These are phyloP conservation scores for Homalodisca vitripennis DNA, from an alignment of 1,140 invertebrate species.

Conservation along the genomic window DNA sequence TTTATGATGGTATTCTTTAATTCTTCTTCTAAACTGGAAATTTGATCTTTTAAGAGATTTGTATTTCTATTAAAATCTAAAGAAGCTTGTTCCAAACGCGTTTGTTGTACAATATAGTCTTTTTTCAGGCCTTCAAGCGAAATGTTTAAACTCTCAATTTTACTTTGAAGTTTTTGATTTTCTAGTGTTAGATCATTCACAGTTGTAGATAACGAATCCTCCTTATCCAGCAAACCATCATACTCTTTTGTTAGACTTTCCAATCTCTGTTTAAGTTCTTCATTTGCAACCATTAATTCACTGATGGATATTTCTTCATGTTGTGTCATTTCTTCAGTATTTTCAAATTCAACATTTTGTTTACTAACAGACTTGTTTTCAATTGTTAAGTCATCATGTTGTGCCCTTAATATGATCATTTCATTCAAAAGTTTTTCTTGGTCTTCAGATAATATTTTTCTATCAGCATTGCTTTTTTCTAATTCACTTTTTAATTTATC, in stretches of 20 bases:
- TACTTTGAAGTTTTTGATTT: not conserved
- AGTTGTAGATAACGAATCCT: too few species aligned
- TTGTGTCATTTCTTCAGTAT: too few species aligned
- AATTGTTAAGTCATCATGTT: not conserved
- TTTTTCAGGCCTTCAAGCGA: not conserved
- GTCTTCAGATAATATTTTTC: not conserved
- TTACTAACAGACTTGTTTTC: too few species aligned
- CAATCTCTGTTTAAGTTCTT: too few species aligned
- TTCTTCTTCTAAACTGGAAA: not conserved
- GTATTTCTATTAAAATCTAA: slow-evolving; percentile 2
- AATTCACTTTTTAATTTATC: too few species aligned
- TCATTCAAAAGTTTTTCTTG: not conserved
- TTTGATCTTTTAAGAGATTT: not conserved
- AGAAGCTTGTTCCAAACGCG: not conserved
- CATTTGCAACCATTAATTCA: too few species aligned
- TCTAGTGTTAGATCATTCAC: not conserved
- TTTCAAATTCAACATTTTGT: too few species aligned
- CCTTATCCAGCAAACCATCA: too few species aligned
- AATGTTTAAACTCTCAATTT: not conserved
- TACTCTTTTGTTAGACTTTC: too few species aligned
- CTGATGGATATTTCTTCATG: too few species aligned
- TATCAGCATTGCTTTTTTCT: not conserved
- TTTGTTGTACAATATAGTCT: not conserved
- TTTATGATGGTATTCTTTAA: not conserved
- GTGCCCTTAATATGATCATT: not conserved